Evolutionary conservation across 2,888 invertebrate species (phyloP).

Genomic region (Tenthredo livida): DNA sequence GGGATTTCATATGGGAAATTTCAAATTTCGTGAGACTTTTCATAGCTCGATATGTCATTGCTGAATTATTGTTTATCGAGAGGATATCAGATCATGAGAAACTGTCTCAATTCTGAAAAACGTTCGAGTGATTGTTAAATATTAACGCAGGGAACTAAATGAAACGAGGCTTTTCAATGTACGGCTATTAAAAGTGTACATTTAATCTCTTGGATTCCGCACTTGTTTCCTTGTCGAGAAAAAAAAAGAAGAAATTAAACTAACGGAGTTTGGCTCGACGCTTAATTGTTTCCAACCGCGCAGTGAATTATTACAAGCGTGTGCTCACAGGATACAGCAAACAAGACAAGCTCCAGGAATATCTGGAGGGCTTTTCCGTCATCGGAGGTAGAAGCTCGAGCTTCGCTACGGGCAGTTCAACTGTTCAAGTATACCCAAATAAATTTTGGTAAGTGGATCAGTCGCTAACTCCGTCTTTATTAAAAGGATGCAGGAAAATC

Average conservation of each 20-base stretch:
- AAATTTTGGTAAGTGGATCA: slow-evolving; percentile 5
- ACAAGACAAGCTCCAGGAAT: slow-evolving; percentile 37
- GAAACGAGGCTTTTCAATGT: not conserved
- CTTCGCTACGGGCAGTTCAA: slow-evolving; percentile 14
- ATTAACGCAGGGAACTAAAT: not conserved
- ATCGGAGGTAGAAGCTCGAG: not conserved
- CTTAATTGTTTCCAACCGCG: slow-evolving; percentile 37
- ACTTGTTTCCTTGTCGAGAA: not conserved
- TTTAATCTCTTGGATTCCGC: not conserved
- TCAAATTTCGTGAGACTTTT: not conserved
- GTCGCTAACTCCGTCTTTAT: not conserved
- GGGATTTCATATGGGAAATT: not conserved
- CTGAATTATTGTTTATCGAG: not conserved
- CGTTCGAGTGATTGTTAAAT: not conserved
- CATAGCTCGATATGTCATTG: not conserved
- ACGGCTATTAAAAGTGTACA: not conserved
- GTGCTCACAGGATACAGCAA: slow-evolving; percentile 9
- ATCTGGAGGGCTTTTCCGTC: slow-evolving; percentile 37
- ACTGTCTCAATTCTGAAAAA: not conserved
- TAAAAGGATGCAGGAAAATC: not conserved
- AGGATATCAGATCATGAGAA: not conserved
- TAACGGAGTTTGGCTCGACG: slow-evolving; percentile 1
- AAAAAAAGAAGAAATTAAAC: slow-evolving; percentile 2
- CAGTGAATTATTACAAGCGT: not conserved
- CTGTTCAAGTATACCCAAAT: not conserved